Conservation (phyloP, 2,113 vertebrate species). For the Paradisaea rubra region DNA sequence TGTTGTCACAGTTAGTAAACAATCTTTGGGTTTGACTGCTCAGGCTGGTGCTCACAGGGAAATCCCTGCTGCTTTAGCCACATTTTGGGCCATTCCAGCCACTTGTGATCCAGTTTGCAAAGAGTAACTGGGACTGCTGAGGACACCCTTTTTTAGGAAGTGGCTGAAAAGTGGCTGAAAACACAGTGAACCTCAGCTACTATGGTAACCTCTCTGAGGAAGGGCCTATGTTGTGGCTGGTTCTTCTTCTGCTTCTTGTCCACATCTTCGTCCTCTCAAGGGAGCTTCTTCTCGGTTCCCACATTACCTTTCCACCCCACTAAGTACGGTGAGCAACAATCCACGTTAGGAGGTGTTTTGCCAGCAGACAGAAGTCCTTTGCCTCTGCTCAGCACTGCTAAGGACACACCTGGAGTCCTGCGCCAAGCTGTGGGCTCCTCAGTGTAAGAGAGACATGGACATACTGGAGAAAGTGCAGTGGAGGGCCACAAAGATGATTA, state of each 20-base stretch:
- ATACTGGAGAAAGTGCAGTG: not conserved
- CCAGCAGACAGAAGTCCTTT: not conserved
- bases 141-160: not conserved
- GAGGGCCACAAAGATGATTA: not conserved
- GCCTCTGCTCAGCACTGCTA: not conserved
- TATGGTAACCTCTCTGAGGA: constrained; percentile 10
- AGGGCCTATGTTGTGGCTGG: not conserved
- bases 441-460: not conserved
- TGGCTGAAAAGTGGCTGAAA: not conserved
- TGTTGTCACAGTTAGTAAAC: not conserved
- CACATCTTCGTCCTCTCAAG: not conserved
- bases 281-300: not conserved
- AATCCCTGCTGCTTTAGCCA: not conserved
- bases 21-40: not conserved
- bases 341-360: not conserved
- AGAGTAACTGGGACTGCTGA: not conserved
- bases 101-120: not conserved
- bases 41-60: not conserved
- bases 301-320: not conserved
- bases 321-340: not conserved
- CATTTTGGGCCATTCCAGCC: not conserved
- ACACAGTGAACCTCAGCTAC: not conserved
- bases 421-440: not conserved
- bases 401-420: not conserved
- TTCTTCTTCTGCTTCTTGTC: constrained; percentile 28